These are phyloP conservation scores for Iselma pallidipennis DNA, from an alignment of 2,888 invertebrate species.

Conservation along the genomic window DNA sequence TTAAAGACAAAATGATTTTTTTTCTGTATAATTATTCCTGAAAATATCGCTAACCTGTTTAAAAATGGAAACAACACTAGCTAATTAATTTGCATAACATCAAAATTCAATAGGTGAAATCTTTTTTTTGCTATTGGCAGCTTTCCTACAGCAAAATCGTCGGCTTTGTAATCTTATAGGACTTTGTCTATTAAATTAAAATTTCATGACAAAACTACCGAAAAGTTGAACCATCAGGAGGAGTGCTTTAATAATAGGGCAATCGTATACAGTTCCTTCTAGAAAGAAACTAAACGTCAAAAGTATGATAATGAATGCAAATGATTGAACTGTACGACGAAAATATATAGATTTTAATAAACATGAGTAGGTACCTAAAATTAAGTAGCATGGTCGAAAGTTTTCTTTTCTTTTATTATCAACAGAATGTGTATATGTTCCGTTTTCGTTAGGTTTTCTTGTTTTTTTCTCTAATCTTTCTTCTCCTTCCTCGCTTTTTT, in stretches of 20 bases:
- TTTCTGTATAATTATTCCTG: neutral
- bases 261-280: constrained; percentile 6
- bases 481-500: no score
- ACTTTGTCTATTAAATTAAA: constrained; percentile 30
- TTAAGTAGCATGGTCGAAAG: constrained; percentile 35
- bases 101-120: neutral
- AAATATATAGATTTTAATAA: constrained; percentile 40
- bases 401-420: constrained; percentile 14
- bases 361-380: constrained; percentile 39
- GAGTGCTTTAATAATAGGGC: constrained; percentile 26
- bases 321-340: constrained; percentile 30
- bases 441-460: neutral
- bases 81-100: no score
- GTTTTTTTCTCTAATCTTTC: neutral
- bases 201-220: constrained; percentile 29
- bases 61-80: no score
- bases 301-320: constrained; percentile 43
- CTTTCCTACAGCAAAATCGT: no score
- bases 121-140: neutral
- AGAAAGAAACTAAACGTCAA: constrained; percentile 17
- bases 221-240: constrained; percentile 24
- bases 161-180: neutral
- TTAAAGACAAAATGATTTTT: neutral
- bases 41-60: neutral
- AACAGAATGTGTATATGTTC: neutral